phyloP scores from a whole-genome alignment of 2,888 invertebrate genomes.

The Bombylius major region DNA sequence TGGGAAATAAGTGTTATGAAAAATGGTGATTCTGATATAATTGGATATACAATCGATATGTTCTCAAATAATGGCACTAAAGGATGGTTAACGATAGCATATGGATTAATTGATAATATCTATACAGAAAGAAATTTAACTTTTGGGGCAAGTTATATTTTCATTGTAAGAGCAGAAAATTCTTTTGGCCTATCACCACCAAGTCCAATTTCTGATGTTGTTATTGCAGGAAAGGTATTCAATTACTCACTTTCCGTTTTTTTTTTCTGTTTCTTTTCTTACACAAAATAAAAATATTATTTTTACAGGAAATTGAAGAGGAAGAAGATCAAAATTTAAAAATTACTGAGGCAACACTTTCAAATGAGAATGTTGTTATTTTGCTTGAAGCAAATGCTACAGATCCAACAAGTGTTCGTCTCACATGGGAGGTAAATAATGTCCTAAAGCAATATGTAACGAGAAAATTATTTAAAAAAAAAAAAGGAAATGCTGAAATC shows the following conservation, averaged over 20 bases:
- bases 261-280: no score
- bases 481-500: no score
- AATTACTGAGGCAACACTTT: slow-evolving; percentile 56
- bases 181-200: slow-evolving; percentile 72
- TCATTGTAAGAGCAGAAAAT: slow-evolving; percentile 80
- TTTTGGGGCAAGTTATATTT: slow-evolving; percentile 71
- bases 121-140: slow-evolving; percentile 60
- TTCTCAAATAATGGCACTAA: slow-evolving; percentile 43
- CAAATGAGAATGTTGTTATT: slow-evolving; percentile 61
- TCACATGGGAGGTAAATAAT: slow-evolving; percentile 66
- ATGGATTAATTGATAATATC: slow-evolving; percentile 54
- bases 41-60: slow-evolving; percentile 69
- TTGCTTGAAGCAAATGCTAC: slow-evolving; percentile 71
- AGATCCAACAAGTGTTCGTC: slow-evolving; percentile 68
- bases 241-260: not conserved
- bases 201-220: slow-evolving; percentile 62
- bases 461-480: no score
- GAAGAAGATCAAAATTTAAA: slow-evolving; percentile 27
- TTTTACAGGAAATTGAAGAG: not conserved
- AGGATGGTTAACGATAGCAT: slow-evolving; percentile 48
- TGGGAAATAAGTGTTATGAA: slow-evolving; percentile 65
- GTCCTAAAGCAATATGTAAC: not conserved
- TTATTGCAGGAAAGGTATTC: slow-evolving; percentile 42
- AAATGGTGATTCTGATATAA: slow-evolving; percentile 63
- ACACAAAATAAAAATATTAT: no score